Conservation (phyloP, 2,888 invertebrate genomes). For the Dugesia japonica region DNA sequence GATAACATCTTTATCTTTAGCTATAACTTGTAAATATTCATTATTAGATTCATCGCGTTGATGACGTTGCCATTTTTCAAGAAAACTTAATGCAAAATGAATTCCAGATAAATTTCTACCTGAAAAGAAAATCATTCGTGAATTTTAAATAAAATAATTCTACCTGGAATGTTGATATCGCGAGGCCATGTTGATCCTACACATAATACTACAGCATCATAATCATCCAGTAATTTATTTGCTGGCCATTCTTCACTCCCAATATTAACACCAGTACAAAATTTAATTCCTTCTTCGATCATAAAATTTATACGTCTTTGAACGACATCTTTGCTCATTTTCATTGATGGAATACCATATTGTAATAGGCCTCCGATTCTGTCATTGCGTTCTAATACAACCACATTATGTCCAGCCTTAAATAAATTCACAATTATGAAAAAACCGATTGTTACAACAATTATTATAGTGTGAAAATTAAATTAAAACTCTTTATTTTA, state of each 20-base stretch:
- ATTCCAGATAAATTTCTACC: conserved; percentile 77
- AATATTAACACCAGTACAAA: conserved; percentile 73
- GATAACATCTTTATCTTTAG: conserved; percentile 80
- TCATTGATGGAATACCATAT: conserved; percentile 98
- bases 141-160: neutral
- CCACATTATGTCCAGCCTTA: conserved; percentile 52
- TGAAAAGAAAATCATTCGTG: conserved; percentile 31
- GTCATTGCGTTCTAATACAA: conserved; percentile 89
- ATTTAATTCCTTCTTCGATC: conserved; percentile 70
- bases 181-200: conserved; percentile 91
- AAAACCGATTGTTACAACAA: conserved; percentile 22
- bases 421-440: conserved; percentile 4
- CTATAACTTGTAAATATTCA: conserved; percentile 55
- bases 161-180: conserved; percentile 55
- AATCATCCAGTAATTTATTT: conserved; percentile 53
- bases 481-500: neutral
- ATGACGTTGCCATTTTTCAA: conserved; percentile 69
- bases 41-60: conserved; percentile 56
- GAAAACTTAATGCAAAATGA: conserved; percentile 90
- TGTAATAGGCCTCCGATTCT: conserved; percentile 79
- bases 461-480: neutral
- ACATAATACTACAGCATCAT: conserved; percentile 72
- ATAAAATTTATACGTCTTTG: conserved; percentile 70
- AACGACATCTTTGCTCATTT: conserved; percentile 79
- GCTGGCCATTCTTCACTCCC: conserved; percentile 69